Evolutionary conservation across 2,888 invertebrate genomes (phyloP).

Genomic region (Trichopria drosophilae): DNA sequence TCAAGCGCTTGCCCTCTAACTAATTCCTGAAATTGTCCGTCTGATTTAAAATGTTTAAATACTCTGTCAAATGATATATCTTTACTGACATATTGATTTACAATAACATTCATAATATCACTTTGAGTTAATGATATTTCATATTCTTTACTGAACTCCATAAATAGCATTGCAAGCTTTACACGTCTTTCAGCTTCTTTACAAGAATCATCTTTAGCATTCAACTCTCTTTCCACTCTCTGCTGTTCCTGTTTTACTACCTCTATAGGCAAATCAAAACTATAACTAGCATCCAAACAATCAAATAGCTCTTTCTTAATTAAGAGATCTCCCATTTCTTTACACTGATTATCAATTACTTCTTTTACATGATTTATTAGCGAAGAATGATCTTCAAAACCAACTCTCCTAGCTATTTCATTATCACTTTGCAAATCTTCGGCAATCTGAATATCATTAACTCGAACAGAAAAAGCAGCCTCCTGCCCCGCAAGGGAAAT

Average conservation of each 20-base stretch:
- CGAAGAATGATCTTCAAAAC: no score
- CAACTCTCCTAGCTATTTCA: no score
- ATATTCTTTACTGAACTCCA: slow-evolving; percentile 12
- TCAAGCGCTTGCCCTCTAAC: slow-evolving; percentile 17
- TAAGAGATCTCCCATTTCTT: slow-evolving; percentile 14
- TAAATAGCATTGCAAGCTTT: slow-evolving; percentile 16
- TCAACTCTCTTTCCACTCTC: slow-evolving; percentile 11
- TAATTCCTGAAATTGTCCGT: slow-evolving; percentile 13
- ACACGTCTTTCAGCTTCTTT: slow-evolving; percentile 17
- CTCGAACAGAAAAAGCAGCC: no score
- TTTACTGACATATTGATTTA: slow-evolving; percentile 11
- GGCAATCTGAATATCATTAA: no score
- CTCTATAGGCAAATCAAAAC: slow-evolving; percentile 14
- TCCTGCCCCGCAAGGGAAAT: no score
- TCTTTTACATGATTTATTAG: no score
- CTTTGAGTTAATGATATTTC: slow-evolving; percentile 14
- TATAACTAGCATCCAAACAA: slow-evolving; percentile 16
- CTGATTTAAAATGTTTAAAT: slow-evolving; percentile 12
- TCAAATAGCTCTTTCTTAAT: slow-evolving; percentile 15
- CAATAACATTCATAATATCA: slow-evolving; percentile 16
- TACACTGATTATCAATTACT: slow-evolving; percentile 14
- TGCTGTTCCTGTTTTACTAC: slow-evolving; percentile 14
- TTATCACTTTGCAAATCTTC: no score
- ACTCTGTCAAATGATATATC: slow-evolving; percentile 10
- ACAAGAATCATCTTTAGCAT: slow-evolving; percentile 14